A percentile compares a stretch with the other conserved stretches of the same genome.
These are phyloP conservation scores for Theocolax elegans DNA, from an alignment of 1,140 invertebrate genomes.

Conservation along the genomic window DNA sequence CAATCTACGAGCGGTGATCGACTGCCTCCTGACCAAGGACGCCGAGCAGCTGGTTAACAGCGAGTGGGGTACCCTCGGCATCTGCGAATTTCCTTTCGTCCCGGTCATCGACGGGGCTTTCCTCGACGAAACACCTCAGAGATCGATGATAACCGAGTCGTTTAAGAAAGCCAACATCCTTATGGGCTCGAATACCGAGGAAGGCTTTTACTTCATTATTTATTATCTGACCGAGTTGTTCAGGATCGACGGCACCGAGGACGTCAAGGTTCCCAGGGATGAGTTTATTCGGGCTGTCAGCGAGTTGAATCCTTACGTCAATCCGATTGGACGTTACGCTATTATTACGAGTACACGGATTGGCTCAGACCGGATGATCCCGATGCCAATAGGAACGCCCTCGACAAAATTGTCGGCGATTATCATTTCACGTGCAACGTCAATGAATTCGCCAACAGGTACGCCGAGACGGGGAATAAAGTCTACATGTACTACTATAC, in stretches of 20 bases:
- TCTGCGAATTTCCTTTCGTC: conserved; percentile 92
- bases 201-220: conserved; percentile 94
- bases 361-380: conserved; percentile 90
- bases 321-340: conserved; percentile 82
- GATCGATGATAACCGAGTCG: conserved; percentile 81
- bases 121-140: conserved; percentile 84
- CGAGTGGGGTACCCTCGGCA: conserved; percentile 83
- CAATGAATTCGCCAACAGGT: conserved; percentile 89
- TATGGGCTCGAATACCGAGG: conserved; percentile 93
- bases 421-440: conserved; percentile 96
- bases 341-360: conserved; percentile 93
- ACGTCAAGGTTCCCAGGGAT: conserved; percentile 80
- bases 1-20: conserved; percentile 78
- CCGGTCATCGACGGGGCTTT: conserved; percentile 94
- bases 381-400: conserved; percentile 81
- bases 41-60: conserved; percentile 81
- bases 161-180: conserved; percentile 95
- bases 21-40: conserved; percentile 81
- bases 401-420: conserved; percentile 97
- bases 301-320: conserved; percentile 86
- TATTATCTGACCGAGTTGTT: conserved; percentile 89
- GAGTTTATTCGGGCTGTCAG: conserved; percentile 82
- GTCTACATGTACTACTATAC: conserved; percentile 97
- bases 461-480: conserved; percentile 87
- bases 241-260: conserved; percentile 78